Conservation (phyloP, 2,797 vertebrate genomes). For the Chaunax sp. region DNA sequence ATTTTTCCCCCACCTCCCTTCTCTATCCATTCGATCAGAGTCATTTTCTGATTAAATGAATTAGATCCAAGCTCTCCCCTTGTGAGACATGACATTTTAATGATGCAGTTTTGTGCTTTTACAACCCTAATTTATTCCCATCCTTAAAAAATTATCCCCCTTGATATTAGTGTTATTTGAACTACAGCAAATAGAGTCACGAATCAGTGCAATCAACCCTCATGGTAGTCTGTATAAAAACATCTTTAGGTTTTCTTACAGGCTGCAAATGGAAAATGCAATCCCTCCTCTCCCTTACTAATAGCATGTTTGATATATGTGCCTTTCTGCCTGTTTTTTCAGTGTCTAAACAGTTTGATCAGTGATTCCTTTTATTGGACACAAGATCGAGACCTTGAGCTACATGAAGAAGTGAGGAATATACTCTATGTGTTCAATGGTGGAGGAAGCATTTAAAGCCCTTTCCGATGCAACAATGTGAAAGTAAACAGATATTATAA, state of each 20-base stretch:
- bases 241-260: conserved; percentile 19
- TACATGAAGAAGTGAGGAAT: not conserved
- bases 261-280: conserved; percentile 18
- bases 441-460: no score
- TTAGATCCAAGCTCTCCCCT: conserved; percentile 44
- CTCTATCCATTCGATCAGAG: conserved; percentile 49
- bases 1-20: conserved; percentile 17
- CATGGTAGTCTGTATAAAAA: conserved; percentile 32
- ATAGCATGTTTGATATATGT: no score
- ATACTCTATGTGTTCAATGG: no score
- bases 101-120: conserved; percentile 55
- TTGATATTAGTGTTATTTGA: conserved; percentile 70
- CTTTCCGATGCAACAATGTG: no score
- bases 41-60: conserved; percentile 66
- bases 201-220: conserved; percentile 59
- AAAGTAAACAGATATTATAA: no score
- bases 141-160: conserved; percentile 27
- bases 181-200: conserved; percentile 46
- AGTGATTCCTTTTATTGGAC: not conserved
- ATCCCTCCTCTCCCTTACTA: not conserved
- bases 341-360: not conserved
- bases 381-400: conserved; percentile 4
- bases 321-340: not conserved
- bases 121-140: conserved; percentile 61
- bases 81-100: conserved; percentile 68